Evolutionary conservation across 2,888 invertebrate genomes (phyloP), one percentile per base, ranked within the genome.

Genomic region (Liodrosophila aerea): DNA sequence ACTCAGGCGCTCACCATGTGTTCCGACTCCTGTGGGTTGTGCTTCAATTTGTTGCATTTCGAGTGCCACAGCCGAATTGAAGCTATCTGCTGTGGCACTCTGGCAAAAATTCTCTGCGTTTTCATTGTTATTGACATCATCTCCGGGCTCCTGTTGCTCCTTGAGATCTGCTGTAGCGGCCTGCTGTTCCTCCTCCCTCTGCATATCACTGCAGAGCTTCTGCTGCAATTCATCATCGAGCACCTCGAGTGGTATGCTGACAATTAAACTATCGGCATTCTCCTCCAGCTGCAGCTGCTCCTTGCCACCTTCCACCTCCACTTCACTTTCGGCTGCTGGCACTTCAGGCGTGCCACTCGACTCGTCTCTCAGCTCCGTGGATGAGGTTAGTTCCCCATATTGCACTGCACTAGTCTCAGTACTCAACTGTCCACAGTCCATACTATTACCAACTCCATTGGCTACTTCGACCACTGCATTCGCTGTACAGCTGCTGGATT

Each of bases 71-170:
- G 71, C 76, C 64, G 80, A 52, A 75, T 84, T 82, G 85, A 84
- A 84, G 82, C 85, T 82, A 73, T 63, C 87, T 69, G 73, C 85
- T 73, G 76, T 78, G 72, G 86, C 86, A 86, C 82, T 73, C 68
- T 69, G 70, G 59, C 73, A 71, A 85, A 87, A 87, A 87, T 85
- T 64, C 67, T 81, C 85, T 31, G 36, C 49, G 45, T 77, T 81
- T 2, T 34, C 74, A 60, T 81, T 85, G 45, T 76, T 83, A 13
- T 80, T 84, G 0, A 85, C 65, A 36, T 85, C 82, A 15, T 80
- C 83, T 2, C 2, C 22, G n/a, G 43, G n/a, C 1, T 56, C 62
- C 5, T 15, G n/a, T 0, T 15, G 22, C 8, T 61, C 70, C 13
- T 80, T 73, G 11, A n/a, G 37, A 4, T 47, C 43, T 0, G 5